phyloP scores from a whole-genome alignment of 2,113 vertebrate species.

The Meles meles region DNA sequence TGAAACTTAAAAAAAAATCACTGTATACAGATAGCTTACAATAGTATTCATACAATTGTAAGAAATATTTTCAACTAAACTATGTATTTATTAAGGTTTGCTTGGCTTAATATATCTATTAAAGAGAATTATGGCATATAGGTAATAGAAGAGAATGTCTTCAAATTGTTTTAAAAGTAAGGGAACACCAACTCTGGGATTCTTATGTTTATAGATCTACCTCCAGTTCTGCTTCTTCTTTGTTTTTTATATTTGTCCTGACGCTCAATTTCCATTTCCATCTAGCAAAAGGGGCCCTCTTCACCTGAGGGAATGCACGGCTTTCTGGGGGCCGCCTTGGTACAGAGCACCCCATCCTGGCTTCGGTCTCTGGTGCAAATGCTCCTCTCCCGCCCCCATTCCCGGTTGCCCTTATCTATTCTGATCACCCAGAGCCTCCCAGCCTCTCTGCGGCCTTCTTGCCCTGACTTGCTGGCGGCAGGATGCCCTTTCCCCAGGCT shows the following conservation, averaged over 20 bases:
- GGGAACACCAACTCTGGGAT: not conserved
- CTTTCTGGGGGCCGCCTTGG: not conserved
- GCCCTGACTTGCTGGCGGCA: not conserved
- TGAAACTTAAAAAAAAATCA: not conserved
- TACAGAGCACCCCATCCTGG: rapidly evolving
- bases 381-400: not conserved
- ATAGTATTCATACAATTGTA: not conserved
- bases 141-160: not conserved
- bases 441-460: not conserved
- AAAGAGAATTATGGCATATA: not conserved
- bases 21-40: not conserved
- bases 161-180: not conserved
- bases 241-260: not conserved
- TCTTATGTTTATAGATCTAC: not conserved
- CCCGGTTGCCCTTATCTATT: not conserved
- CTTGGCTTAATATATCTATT: not conserved
- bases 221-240: not conserved
- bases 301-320: not conserved
- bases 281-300: not conserved
- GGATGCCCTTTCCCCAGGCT: not conserved
- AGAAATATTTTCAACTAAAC: not conserved
- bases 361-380: not conserved
- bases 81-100: not conserved
- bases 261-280: not conserved
- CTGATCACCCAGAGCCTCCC: not conserved